Base-by-base conservation (phyloP, 1,140 invertebrate genomes). In the Drosophila aff. region DNA sequence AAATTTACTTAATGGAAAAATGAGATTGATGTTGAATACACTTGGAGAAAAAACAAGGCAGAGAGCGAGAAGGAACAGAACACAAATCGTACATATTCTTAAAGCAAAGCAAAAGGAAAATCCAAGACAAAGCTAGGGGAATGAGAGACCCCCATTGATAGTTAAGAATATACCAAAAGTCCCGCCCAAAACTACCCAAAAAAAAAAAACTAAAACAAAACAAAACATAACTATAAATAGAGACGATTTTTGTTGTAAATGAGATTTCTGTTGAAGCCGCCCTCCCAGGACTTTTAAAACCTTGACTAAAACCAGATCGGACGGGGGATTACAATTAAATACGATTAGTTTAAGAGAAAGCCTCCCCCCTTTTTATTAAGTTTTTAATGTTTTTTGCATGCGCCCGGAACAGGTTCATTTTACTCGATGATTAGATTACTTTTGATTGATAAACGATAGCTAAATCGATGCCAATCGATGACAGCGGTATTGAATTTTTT, bases 11-110 rank as follows among this genome's bases (percentile, higher is more conserved):
- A 76, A 76, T 82, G 79, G 41, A 77, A 81, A 68, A 77, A 71
- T 73, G 79, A 84, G 85, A 89, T 87, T 81, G 78, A 89, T 89
- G 78, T 84, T 83, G 67, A 81, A 81, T 76, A 79, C 84, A 84
- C 72, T 28, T 78, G 77, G 73, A 91, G 74, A 31, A 59, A 26
- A 52, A n/a, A 31, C 23, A 15, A 33, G 49, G 23, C 21, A 8
- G 23, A 28, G 47, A 28, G 47, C 16, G 3, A 23, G 23, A 43
- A 69, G 36, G 26, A 57, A 33, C n/a, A 26, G 16, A 57, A 50
- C 15, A 26, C 26, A 49, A 71, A 53, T 52, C 64, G 38, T 69
- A 58, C 43, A 76, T 66, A 76, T 72, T 76, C 65, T 76, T 71
- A 67, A 66, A 76, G 26, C 26, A 52, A 52, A 52, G 49, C 49